Percentiles rank a stretch among this genome's conserved stretches.
Evolutionary conservation across 2,113 vertebrate species (phyloP).

Genomic region (Zootoca vivipara): DNA sequence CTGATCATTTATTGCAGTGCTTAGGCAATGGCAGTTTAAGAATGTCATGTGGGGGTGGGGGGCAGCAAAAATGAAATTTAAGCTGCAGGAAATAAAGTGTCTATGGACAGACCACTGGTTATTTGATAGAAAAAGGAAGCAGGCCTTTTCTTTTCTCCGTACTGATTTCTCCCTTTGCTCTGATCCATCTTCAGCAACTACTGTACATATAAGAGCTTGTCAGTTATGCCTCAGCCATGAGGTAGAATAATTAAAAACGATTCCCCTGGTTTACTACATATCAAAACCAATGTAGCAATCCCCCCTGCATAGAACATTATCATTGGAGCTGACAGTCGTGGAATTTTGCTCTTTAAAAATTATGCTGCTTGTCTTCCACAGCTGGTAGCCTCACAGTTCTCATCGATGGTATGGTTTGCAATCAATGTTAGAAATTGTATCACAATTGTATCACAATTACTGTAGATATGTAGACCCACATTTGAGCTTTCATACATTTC

Average conservation of each 20-base stretch:
- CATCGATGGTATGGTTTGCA: not conserved
- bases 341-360: conserved; percentile 11
- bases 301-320: not conserved
- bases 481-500: not conserved
- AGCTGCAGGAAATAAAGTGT: not conserved
- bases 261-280: not conserved
- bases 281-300: not conserved
- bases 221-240: not conserved
- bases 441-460: no score
- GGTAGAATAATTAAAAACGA: conserved; percentile 20
- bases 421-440: not conserved
- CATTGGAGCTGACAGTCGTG: not conserved
- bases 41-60: not conserved
- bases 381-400: not conserved
- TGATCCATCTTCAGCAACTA: not conserved
- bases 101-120: not conserved
- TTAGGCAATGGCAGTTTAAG: not conserved
- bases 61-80: not conserved
- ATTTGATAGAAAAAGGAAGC: not conserved
- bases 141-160: not conserved
- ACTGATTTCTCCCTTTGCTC: not conserved
- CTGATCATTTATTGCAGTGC: not conserved
- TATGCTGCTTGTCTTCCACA: not conserved
- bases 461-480: no score
- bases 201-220: not conserved